These are phyloP conservation scores for Caenorhabditis sp. DNA, from an alignment of 2,888 invertebrate genomes.

Conservation along the genomic window DNA sequence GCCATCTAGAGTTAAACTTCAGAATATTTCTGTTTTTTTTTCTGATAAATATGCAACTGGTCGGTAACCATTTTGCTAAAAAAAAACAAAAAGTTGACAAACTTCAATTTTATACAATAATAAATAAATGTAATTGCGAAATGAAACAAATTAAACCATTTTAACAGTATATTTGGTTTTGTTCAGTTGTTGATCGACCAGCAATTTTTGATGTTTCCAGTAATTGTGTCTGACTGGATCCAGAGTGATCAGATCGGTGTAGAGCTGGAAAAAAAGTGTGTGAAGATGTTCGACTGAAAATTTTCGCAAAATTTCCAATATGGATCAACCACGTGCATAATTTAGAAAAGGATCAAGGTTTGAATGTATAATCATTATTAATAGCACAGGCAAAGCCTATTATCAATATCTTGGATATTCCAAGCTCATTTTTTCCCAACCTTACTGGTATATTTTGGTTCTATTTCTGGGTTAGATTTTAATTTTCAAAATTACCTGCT, in stretches of 20 bases:
- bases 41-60: not conserved
- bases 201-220: slow-evolving; percentile 55
- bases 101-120: not conserved
- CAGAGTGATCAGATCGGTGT: slow-evolving; percentile 49
- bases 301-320: too few relatives aligned
- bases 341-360: too few relatives aligned
- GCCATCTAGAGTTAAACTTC: slow-evolving; percentile 16
- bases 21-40: not conserved
- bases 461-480: too few relatives aligned
- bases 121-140: not conserved
- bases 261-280: slow-evolving; percentile 43
- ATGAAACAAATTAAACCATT: not conserved
- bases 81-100: not conserved
- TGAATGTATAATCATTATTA: too few relatives aligned
- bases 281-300: too few relatives aligned
- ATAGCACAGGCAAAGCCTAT: too few relatives aligned
- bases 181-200: slow-evolving; percentile 12
- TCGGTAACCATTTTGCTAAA: not conserved
- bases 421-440: not conserved
- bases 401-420: not conserved
- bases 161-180: slow-evolving; percentile 8
- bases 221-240: slow-evolving; percentile 66
- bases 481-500: slow-evolving; percentile 43
- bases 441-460: not conserved
- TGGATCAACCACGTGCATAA: too few relatives aligned